Evolutionary conservation across 2,888 invertebrate species (phyloP), one percentile per base, ranked within the genome.

Genomic region (Antheraea assamensis): DNA sequence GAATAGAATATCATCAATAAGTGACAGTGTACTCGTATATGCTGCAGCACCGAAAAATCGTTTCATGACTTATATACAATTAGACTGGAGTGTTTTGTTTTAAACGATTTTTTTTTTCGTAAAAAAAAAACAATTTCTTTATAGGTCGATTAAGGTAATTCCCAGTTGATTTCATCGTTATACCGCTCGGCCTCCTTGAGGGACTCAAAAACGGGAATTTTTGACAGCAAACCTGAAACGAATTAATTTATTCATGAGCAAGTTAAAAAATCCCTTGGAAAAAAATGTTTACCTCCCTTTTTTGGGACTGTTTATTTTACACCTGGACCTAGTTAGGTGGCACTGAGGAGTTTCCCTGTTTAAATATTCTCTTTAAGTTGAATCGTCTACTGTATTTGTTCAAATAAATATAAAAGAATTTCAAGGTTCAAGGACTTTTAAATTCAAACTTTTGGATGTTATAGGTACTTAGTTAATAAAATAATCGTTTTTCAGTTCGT

Each of bases 131-230:
- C 68, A 70, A 73, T 73, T 73, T 72, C 64, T 72, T 70, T 70
- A 71, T 61, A 64, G 71, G 71, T 61, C 74, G 72, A 66, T 85
- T 88, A 89, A 4, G 96, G 96, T 76, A 96, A 91, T 81, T 96
- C 96, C 97, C 97, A 97, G 82, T 95, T 95, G 80, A 94, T 85
- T 81, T 95, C 95, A 83, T 97, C 97, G 83, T 96, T 92, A 85
- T 96, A 96, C 78, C 95, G 95, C 74, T 96, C 95, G 52, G 94
- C 92, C 75, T 95, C 95, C 72, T 95, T 90, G 66, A 96, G 86
- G 75, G 90, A 90, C 81, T 78, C 90, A 88, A 90, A 95, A 27
- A 89, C 27, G 49, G 90, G 87, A 74, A 91, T 83, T 80, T 93
- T 95, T 52, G 95, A 85, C 35, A 95, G 80, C 61, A 93, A 81